Base-by-base conservation (phyloP, 64 coral and sea anemone genomes). In the Montipora foliosa region DNA sequence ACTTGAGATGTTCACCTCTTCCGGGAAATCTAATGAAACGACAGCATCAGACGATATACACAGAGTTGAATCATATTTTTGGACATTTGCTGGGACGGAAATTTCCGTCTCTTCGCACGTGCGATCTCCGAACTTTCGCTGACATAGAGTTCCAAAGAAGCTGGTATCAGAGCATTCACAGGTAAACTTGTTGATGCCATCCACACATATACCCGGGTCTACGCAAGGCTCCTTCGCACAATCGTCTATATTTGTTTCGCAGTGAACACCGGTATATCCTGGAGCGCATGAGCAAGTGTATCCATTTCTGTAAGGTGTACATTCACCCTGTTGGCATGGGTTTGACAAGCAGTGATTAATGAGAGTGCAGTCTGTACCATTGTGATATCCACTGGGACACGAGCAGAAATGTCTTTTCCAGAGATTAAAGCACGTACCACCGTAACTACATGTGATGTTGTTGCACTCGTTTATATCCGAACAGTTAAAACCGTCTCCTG, bases 171-270 rank as follows among this genome's bases (percentile, higher is more conserved):
- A 57, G n/a, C 95, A 97, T 17, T 75, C 4, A 29, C 95, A 97
- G 8, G n/a, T 89, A 69, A 97, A 97, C 2, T 5, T 64, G 60
- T 86, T 75, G 58, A 94, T 67, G 3, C 89, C 83, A 84, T 97
- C 95, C 4, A 80, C 77, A 15, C 95, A 97, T 13, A 13, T 48
- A 1, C 95, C 93, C 2, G 47, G 47, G 4, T 37, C 37, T 37
- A 10, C 21, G 58, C 95, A 97, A 2, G 67, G 50, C 6, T 79
- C n/a, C 3, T 6, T 16, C 37, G 58, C 44, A 44, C 95, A 97
- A 12, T 97, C 95, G 64, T 97, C n/a, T 81, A 95, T 92, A 60
- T 97, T 88, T 1, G 49, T 76, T 19, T 90, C 88, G 22, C 95
- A 97, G 6, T 92, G 46, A 3, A 48, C 13, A 5, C 93, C 95